Evolutionary conservation across 1,140 invertebrate species (phyloP).

Genomic region (Diorhabda carinulata): DNA sequence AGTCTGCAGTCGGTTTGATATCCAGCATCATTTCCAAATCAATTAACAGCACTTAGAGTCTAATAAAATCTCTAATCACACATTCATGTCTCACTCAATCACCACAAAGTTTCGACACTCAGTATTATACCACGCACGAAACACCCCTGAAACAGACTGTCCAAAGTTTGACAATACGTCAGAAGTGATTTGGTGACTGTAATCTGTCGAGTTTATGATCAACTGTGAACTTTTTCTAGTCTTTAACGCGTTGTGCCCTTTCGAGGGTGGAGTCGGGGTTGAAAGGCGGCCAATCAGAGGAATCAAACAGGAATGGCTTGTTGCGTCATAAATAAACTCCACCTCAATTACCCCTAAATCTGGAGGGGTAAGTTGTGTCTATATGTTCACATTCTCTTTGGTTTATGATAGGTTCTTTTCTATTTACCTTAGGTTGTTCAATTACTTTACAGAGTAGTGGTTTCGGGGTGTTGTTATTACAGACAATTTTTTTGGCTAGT

Average conservation of each 20-base stretch:
- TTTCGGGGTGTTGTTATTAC: conserved; percentile 1
- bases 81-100: neutral
- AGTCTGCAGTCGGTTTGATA: conserved; percentile 67
- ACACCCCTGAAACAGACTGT: neutral
- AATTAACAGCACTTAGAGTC: neutral
- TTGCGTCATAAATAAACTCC: conserved; percentile 37
- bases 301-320: conserved; percentile 26
- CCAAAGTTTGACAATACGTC: conserved; percentile 3
- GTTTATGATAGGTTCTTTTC: conserved; percentile 25
- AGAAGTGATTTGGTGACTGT: conserved; percentile 16
- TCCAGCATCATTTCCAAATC: conserved; percentile 54
- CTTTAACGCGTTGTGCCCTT: conserved; percentile 32
- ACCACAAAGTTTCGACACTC: conserved; percentile 5
- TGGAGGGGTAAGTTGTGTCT: conserved; percentile 26
- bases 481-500: neutral
- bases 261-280: conserved; percentile 36
- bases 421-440: conserved; percentile 21
- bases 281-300: conserved; percentile 35
- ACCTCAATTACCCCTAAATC: conserved; percentile 23
- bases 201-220: conserved; percentile 44
- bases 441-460: conserved; percentile 13
- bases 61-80: conserved; percentile 4
- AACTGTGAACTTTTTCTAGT: conserved; percentile 39
- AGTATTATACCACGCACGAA: conserved; percentile 1
- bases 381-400: conserved; percentile 18